These are phyloP conservation scores for Corydoras sp. DNA, from an alignment of 2,113 vertebrate species.

Conservation along the genomic window DNA sequence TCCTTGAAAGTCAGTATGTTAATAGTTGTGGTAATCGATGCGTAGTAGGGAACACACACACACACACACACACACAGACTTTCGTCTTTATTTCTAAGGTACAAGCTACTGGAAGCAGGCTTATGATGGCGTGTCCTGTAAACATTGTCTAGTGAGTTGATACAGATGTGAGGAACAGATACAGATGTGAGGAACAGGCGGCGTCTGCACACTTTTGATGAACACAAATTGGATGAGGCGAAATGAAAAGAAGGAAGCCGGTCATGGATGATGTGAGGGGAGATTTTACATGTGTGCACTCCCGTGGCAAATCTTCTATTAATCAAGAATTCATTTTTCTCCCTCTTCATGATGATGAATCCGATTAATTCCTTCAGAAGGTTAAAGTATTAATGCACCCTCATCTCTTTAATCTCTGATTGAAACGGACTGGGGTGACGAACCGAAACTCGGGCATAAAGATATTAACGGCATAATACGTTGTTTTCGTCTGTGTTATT, in stretches of 20 bases:
- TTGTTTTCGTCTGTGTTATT: constrained; percentile 47
- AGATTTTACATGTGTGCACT: constrained; percentile 48
- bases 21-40: too few species aligned
- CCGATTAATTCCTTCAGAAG: constrained; percentile 63
- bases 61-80: too few species aligned
- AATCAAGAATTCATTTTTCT: constrained; percentile 52
- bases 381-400: constrained; percentile 60
- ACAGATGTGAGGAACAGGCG: not conserved
- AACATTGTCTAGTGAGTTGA: too few species aligned
- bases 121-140: too few species aligned
- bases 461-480: constrained; percentile 65
- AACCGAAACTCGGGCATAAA: constrained; percentile 61
- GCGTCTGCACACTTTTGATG: constrained; percentile 39
- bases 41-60: too few species aligned
- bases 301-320: constrained; percentile 49
- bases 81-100: too few species aligned
- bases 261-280: constrained; percentile 1
- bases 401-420: constrained; percentile 65
- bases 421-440: constrained; percentile 56
- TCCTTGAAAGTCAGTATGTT: too few species aligned
- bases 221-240: too few species aligned
- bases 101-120: too few species aligned
- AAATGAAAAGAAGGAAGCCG: too few species aligned
- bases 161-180: too few species aligned
- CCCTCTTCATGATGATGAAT: constrained; percentile 46